phyloP scores from a whole-genome alignment of 2,888 invertebrate species.

The Pycnomerus fuliginosus region DNA sequence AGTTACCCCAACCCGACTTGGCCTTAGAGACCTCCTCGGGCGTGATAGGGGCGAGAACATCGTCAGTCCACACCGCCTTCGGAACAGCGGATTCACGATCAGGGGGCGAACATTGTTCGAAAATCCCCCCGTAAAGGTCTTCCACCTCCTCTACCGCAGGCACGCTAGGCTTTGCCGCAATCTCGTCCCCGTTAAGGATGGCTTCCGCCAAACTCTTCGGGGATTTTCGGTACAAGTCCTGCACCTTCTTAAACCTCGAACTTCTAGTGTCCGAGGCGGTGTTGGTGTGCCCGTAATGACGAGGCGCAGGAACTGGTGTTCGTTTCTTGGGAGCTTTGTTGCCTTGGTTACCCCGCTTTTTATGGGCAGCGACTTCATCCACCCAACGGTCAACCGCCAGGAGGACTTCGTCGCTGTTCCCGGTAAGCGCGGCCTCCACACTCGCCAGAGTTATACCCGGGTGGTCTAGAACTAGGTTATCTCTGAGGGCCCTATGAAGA shows the following conservation, averaged over 20 bases:
- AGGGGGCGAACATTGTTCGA: conserved; percentile 5
- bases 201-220: conserved; percentile 4
- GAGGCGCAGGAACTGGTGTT: not conserved
- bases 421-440: not conserved
- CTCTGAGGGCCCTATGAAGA: not conserved
- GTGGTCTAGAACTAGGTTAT: not conserved
- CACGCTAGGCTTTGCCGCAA: not conserved
- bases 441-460: not conserved
- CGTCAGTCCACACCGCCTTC: not conserved
- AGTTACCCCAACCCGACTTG: not conserved
- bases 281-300: conserved; percentile 4
- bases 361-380: no score
- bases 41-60: not conserved
- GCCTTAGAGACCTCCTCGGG: conserved; percentile 7
- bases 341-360: no score
- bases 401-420: not conserved
- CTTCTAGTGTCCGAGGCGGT: not conserved
- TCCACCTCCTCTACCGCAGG: conserved; percentile 2
- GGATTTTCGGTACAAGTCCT: conserved; percentile 8
- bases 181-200: not conserved
- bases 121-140: conserved; percentile 6
- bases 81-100: conserved; percentile 3
- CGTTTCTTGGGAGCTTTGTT: not conserved
- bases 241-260: conserved; percentile 4
- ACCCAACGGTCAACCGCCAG: no score